Conservation (phyloP, 2,113 vertebrate species). For the Oostethus manadensis region DNA sequence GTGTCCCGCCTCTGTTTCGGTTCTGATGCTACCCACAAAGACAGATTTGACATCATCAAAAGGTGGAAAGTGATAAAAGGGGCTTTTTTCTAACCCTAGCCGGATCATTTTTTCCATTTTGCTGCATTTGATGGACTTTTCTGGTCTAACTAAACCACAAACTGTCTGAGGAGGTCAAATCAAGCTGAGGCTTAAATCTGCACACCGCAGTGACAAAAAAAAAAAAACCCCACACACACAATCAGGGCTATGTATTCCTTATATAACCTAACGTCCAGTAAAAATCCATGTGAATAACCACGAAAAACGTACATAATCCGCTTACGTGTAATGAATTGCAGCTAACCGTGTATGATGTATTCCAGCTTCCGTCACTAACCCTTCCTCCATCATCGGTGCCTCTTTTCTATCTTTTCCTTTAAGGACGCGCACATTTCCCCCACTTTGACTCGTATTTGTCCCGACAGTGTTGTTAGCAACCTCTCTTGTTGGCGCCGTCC, state of each 20-base stretch:
- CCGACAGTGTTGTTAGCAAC: slow-evolving; percentile 55
- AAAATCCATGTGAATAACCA: slow-evolving; percentile 60
- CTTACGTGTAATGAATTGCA: slow-evolving; percentile 68
- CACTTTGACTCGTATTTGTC: slow-evolving; percentile 22
- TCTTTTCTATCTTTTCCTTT: slow-evolving; percentile 28
- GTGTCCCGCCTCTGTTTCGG: too few relatives aligned
- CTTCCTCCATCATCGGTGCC: slow-evolving; percentile 30
- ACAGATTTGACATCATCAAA: too few relatives aligned
- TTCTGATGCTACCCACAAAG: too few relatives aligned
- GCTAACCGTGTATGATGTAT: slow-evolving; percentile 57
- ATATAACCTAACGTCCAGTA: slow-evolving; percentile 57
- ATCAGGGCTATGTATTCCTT: slow-evolving; percentile 57
- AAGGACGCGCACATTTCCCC: slow-evolving; percentile 63
- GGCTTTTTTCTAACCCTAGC: too few relatives aligned
- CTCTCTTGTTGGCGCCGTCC: slow-evolving; percentile 47
- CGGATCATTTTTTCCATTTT: too few relatives aligned
- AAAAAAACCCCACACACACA: too few relatives aligned
- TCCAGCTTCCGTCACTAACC: slow-evolving; percentile 61
- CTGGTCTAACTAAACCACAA: too few relatives aligned
- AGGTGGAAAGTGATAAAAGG: too few relatives aligned
- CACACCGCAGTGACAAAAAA: slow-evolving; percentile 42
- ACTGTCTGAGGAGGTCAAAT: neutral
- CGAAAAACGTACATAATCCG: slow-evolving; percentile 43
- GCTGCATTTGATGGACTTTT: too few relatives aligned
- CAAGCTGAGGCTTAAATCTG: slow-evolving; percentile 21